A percentile compares a stretch with the other conserved stretches of the same genome.
Conservation (phyloP, 2,113 vertebrate species). For the Rana temporaria region DNA sequence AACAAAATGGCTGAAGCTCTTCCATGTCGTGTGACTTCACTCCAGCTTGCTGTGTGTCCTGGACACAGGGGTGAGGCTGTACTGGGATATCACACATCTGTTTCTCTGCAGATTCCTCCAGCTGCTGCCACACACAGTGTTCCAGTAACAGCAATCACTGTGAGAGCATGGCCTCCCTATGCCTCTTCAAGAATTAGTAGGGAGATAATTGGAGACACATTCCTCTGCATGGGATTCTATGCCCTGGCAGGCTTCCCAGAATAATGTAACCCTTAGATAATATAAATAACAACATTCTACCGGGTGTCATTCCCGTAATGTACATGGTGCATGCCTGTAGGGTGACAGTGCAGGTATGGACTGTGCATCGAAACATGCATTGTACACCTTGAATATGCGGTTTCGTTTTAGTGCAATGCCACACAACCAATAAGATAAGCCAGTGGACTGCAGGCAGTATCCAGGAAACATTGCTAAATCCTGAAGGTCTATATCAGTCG, state of each 20-base stretch:
- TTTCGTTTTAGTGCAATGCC: too few relatives aligned
- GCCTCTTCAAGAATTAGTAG: conserved; percentile 35
- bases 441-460: too few relatives aligned
- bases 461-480: too few relatives aligned
- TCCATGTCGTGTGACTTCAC: neutral
- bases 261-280: conserved; percentile 11
- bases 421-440: too few relatives aligned
- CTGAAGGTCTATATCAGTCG: too few relatives aligned
- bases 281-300: neutral
- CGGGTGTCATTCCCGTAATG: neutral
- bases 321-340: neutral
- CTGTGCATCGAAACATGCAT: neutral
- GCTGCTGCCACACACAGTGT: conserved; percentile 37
- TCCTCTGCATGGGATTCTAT: conserved; percentile 18
- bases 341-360: neutral
- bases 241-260: conserved; percentile 6
- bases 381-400: neutral
- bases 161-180: conserved; percentile 3
- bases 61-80: conserved; percentile 12
- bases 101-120: conserved; percentile 1
- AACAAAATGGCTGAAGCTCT: neutral
- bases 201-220: conserved; percentile 47
- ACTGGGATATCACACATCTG: conserved; percentile 30
- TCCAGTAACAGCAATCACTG: conserved; percentile 25
- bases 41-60: conserved; percentile 16